Conservation (phyloP, 37 sponge, comb jelly and placozoan species). For the Agelas oroides region DNA sequence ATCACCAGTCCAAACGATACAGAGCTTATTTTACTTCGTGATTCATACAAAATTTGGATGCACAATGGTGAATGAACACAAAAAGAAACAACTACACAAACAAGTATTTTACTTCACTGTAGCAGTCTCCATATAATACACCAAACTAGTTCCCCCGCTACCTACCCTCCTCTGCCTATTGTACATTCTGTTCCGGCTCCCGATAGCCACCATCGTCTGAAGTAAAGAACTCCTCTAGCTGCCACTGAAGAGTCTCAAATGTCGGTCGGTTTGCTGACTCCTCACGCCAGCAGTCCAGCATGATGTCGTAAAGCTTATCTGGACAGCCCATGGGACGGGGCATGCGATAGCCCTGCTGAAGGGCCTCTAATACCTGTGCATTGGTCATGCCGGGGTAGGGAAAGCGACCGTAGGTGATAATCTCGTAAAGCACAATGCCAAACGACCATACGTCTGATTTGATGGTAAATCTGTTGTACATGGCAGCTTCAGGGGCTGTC, state of each 20-base stretch:
- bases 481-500: constrained; percentile 98
- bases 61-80: too few relatives aligned
- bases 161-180: too few relatives aligned
- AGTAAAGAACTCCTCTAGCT: constrained; percentile 87
- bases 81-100: too few relatives aligned
- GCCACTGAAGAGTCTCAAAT: constrained; percentile 91
- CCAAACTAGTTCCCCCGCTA: too few relatives aligned
- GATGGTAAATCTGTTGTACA: constrained; percentile 96
- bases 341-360: constrained; percentile 87
- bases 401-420: constrained; percentile 95
- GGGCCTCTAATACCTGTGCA: constrained; percentile 86
- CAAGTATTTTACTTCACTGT: too few relatives aligned
- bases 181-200: constrained; percentile 34
- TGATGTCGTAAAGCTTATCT: constrained; percentile 75
- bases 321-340: constrained; percentile 76
- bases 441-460: constrained; percentile 99
- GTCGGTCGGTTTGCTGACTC: constrained; percentile 81
- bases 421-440: constrained; percentile 93
- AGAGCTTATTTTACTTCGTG: too few relatives aligned
- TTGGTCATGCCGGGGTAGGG: constrained; percentile 99
- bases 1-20: too few relatives aligned
- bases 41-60: too few relatives aligned
- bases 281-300: constrained; percentile 92
- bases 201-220: constrained; percentile 58
- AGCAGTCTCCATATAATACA: too few relatives aligned